phyloP scores from a whole-genome alignment of 2,888 invertebrate species.

The Eupithecia pulchellata region DNA sequence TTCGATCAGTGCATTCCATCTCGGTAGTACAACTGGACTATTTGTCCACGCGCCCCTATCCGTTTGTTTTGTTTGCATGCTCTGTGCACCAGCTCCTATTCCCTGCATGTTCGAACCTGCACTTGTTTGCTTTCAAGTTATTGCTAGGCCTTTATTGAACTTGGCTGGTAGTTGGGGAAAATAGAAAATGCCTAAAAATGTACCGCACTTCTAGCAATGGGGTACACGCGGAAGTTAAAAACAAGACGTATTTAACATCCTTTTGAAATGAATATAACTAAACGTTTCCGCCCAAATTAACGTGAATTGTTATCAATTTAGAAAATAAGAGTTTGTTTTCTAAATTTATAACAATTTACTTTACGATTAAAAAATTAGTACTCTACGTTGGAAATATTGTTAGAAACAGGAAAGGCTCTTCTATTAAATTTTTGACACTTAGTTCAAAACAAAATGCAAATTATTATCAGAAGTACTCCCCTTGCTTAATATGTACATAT shows the following conservation, averaged over 20 bases:
- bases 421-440: too few relatives aligned
- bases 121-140: conserved; percentile 1
- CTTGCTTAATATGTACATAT: too few relatives aligned
- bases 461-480: background rate
- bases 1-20: background rate
- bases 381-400: too few relatives aligned
- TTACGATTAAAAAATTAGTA: too few relatives aligned
- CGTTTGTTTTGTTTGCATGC: background rate
- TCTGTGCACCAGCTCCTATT: background rate
- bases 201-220: background rate
- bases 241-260: background rate
- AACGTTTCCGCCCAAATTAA: background rate
- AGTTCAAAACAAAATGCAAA: background rate
- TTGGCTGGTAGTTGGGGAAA: background rate
- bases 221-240: background rate
- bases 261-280: background rate
- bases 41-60: background rate
- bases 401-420: too few relatives aligned
- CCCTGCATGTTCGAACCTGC: background rate
- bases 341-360: too few relatives aligned
- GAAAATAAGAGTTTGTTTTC: too few relatives aligned
- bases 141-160: conserved; percentile 3
- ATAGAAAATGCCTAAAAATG: background rate
- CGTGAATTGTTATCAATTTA: too few relatives aligned
- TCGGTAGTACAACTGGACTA: background rate